A percentile compares a stretch with the other conserved stretches of the same genome.
Evolutionary conservation across 2,888 invertebrate species (phyloP).

Genomic region (Clepsis dumicolana): DNA sequence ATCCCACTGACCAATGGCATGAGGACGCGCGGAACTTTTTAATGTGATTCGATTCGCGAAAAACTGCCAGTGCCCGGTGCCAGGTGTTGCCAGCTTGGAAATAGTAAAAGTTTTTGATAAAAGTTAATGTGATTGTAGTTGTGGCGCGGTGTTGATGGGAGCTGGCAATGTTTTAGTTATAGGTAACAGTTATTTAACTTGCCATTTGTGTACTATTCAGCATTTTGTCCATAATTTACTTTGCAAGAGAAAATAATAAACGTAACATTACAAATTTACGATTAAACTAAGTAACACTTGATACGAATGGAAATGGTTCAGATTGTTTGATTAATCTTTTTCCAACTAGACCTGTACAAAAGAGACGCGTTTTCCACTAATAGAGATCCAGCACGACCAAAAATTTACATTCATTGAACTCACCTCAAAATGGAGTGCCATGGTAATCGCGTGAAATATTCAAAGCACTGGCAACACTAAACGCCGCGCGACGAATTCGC

Average conservation of each 20-base stretch:
- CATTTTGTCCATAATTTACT: too few relatives aligned
- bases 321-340: too few relatives aligned
- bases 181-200: background rate
- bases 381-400: background rate
- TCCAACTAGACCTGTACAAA: too few relatives aligned
- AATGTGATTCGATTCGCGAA: constrained; percentile 24
- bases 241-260: too few relatives aligned
- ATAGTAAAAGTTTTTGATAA: constrained; percentile 4
- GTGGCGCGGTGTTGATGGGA: background rate
- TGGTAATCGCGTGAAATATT: constrained; percentile 7
- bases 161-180: background rate
- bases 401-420: background rate
- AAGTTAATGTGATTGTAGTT: background rate
- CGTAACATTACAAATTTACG: too few relatives aligned
- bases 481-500: constrained; percentile 10
- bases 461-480: constrained; percentile 16
- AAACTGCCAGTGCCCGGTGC: constrained; percentile 5
- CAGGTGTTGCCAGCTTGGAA: background rate
- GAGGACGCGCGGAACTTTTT: constrained; percentile 18
- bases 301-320: too few relatives aligned
- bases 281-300: too few relatives aligned
- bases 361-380: background rate
- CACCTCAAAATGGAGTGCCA: constrained; percentile 3
- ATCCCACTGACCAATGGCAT: constrained; percentile 19
- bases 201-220: background rate